Percentiles rank a stretch among this genome's conserved stretches.
phyloP scores from a whole-genome alignment of 1,140 invertebrate genomes.

The Neodiprion lecontei region DNA sequence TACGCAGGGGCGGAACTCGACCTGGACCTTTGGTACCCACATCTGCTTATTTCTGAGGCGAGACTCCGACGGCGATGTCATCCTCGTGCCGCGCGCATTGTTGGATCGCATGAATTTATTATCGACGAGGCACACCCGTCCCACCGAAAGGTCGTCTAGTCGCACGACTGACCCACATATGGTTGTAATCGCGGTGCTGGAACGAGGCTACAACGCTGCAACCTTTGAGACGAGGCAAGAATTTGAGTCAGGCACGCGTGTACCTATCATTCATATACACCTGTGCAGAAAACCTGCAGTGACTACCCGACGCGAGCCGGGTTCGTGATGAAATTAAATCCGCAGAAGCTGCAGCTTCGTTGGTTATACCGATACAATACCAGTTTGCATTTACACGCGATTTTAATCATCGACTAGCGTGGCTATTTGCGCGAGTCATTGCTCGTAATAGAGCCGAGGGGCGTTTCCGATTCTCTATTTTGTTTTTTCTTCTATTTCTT shows the following conservation, averaged over 20 bases:
- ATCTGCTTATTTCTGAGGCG: neutral
- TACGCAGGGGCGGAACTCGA: neutral
- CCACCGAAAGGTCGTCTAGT: neutral
- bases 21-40: neutral
- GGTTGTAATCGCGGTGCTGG: neutral
- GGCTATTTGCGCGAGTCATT: neutral
- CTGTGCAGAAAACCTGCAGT: neutral
- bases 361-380: neutral
- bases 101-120: neutral
- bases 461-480: neutral
- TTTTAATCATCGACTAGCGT: neutral
- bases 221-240: neutral
- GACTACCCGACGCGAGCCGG: neutral
- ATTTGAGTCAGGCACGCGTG: neutral
- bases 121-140: neutral
- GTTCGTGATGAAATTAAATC: neutral
- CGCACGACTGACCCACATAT: slow-evolving; percentile 1
- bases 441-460: neutral
- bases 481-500: too few relatives aligned
- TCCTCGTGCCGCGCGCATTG: neutral
- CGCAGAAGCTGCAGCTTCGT: neutral
- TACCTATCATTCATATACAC: neutral
- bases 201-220: neutral
- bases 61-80: neutral
- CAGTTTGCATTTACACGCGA: neutral